A percentile compares a stretch with the other conserved stretches of the same genome.
Evolutionary conservation across 2,113 vertebrate species (phyloP).

Genomic region (Epinephelus cyanopodus): DNA sequence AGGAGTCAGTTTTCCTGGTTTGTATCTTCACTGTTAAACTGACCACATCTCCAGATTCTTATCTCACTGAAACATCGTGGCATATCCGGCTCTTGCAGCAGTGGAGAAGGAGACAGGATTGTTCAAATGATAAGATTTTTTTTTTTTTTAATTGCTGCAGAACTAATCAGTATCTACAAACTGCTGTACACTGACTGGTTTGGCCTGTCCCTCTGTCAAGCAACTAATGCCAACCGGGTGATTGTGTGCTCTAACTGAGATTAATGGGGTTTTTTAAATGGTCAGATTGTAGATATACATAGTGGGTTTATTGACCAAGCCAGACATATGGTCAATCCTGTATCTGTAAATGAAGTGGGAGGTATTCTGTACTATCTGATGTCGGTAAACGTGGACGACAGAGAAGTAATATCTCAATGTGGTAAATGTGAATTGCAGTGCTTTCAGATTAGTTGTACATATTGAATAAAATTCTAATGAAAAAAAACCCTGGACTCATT

Average conservation of each 20-base stretch:
- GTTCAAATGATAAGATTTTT: slow-evolving; percentile 14
- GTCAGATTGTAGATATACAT: slow-evolving; percentile 36
- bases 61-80: neutral
- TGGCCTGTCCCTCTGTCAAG: slow-evolving; percentile 25
- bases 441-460: slow-evolving; percentile 79
- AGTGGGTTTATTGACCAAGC: slow-evolving; percentile 28
- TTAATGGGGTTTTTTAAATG: slow-evolving; percentile 16
- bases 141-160: neutral
- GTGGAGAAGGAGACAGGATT: neutral
- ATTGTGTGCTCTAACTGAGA: slow-evolving; percentile 38
- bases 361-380: neutral
- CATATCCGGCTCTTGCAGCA: neutral
- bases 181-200: slow-evolving; percentile 26
- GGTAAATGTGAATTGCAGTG: slow-evolving; percentile 67
- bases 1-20: neutral
- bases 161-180: slow-evolving; percentile 26
- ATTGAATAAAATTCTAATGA: slow-evolving; percentile 78
- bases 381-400: slow-evolving; percentile 5
- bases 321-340: slow-evolving; percentile 12
- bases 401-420: slow-evolving; percentile 36
- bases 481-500: neutral
- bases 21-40: slow-evolving; percentile 20
- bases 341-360: slow-evolving; percentile 38
- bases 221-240: slow-evolving; percentile 13
- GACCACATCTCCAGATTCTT: slow-evolving; percentile 4